Conservation (phyloP, 2,888 invertebrate genomes). For the Caenorhabditis sp. region DNA sequence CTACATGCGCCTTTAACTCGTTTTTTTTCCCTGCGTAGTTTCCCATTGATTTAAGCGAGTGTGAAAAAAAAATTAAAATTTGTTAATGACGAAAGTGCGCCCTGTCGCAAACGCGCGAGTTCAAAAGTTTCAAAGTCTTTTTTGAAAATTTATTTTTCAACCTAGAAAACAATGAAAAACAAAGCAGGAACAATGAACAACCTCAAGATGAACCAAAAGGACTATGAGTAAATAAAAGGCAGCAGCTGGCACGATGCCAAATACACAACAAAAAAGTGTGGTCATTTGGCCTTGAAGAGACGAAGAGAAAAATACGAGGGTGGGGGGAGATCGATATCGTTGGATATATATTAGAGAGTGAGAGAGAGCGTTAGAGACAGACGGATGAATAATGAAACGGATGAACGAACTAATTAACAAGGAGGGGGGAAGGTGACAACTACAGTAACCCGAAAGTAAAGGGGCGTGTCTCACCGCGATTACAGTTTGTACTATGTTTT, state of each 20-base stretch:
- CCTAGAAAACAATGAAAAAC: too few species aligned
- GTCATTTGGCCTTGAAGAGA: constrained; percentile 5
- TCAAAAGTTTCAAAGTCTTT: background rate
- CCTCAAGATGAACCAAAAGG: background rate
- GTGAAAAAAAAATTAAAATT: background rate
- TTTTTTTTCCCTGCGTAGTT: too few species aligned
- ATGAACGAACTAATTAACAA: background rate
- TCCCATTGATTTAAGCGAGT: too few species aligned
- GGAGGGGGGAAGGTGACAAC: background rate
- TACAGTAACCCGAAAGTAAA: too few species aligned
- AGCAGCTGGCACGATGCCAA: background rate
- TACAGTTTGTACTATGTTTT: background rate
- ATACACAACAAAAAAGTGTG: background rate
- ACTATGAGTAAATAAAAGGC: background rate
- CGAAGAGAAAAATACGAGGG: constrained; percentile 7
- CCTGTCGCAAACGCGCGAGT: background rate
- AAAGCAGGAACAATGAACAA: too few species aligned
- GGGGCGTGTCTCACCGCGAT: too few species aligned
- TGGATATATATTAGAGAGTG: background rate
- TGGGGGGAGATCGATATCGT: background rate
- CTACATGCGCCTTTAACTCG: too few species aligned
- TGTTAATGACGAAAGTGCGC: background rate
- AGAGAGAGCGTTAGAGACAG: background rate
- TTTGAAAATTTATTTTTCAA: background rate
- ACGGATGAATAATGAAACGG: background rate